Evolutionary conservation across 2,888 invertebrate species (phyloP).

Genomic region (Sesia bembeciformis): DNA sequence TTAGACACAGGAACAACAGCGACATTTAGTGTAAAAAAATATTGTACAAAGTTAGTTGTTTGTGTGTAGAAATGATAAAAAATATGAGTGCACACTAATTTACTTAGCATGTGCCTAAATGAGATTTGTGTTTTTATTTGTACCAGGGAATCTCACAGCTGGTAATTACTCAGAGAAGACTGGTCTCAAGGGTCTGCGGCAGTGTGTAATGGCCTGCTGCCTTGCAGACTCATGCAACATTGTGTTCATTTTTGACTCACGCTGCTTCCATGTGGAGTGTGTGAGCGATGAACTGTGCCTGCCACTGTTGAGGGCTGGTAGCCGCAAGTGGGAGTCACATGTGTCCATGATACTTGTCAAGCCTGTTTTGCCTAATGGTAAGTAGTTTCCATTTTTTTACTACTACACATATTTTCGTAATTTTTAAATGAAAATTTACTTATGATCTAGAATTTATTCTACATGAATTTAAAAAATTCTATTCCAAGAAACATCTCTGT

Average conservation of each 20-base stretch:
- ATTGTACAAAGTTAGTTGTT: no score
- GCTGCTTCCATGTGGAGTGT: slow-evolving; percentile 86
- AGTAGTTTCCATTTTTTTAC: slow-evolving; percentile 6
- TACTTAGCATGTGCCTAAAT: no score
- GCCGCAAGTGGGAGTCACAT: slow-evolving; percentile 73
- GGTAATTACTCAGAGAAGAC: slow-evolving; percentile 76
- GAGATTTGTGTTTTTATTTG: background rate
- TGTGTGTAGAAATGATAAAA: no score
- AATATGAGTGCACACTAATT: no score
- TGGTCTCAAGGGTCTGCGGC: slow-evolving; percentile 66
- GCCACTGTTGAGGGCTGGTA: slow-evolving; percentile 72
- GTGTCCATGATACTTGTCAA: slow-evolving; percentile 86
- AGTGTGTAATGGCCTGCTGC: slow-evolving; percentile 82
- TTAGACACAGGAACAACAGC: no score
- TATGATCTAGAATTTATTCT: no score
- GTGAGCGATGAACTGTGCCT: slow-evolving; percentile 80
- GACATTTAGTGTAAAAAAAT: no score
- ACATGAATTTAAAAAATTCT: no score
- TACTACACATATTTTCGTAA: background rate
- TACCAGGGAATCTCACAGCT: slow-evolving; percentile 67
- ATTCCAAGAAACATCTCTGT: no score
- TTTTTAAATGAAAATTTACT: background rate
- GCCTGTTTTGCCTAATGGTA: slow-evolving; percentile 76
- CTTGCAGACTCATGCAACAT: slow-evolving; percentile 81
- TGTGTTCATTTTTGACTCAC: slow-evolving; percentile 82